Conservation (phyloP, 2,797 vertebrate genomes). For the Harpagifer antarcticus region DNA sequence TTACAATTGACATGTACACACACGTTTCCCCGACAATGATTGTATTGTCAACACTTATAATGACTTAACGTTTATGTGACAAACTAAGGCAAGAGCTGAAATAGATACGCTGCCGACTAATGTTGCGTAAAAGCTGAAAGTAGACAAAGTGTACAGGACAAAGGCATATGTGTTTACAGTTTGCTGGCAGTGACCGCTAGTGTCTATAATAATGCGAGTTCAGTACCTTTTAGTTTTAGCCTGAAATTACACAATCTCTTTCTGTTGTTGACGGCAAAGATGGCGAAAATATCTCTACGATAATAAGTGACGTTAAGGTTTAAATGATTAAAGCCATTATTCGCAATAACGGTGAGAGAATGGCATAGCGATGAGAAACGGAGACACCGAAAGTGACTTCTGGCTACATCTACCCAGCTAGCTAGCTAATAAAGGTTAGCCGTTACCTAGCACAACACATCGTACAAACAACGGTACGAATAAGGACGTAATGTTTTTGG, state of each 20-base stretch:
- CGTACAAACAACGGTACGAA: rapidly evolving
- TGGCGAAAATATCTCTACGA: neutral
- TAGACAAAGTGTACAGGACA: neutral
- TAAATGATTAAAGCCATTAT: neutral
- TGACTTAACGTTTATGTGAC: neutral
- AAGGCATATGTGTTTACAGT: neutral
- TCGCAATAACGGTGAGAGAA: too few relatives aligned
- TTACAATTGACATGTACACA: neutral
- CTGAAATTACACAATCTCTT: too few relatives aligned
- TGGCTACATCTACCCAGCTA: slow-evolving; percentile 53
- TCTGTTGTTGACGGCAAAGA: too few relatives aligned
- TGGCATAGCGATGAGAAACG: neutral
- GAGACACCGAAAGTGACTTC: slow-evolving; percentile 42
- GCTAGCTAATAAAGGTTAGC: slow-evolving; percentile 30
- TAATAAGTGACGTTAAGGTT: neutral
- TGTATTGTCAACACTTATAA: neutral
- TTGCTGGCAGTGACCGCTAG: too few relatives aligned
- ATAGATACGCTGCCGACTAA: too few relatives aligned
- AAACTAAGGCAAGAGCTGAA: neutral
- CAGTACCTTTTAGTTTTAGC: neutral
- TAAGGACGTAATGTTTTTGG: rapidly evolving
- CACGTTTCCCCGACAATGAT: neutral
- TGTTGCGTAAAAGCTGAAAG: neutral
- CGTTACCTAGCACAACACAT: slow-evolving; percentile 39
- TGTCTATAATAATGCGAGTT: neutral